These are phyloP conservation scores for Bambusicola thoracicus DNA, from an alignment of 2,113 vertebrate species.

Conservation along the genomic window DNA sequence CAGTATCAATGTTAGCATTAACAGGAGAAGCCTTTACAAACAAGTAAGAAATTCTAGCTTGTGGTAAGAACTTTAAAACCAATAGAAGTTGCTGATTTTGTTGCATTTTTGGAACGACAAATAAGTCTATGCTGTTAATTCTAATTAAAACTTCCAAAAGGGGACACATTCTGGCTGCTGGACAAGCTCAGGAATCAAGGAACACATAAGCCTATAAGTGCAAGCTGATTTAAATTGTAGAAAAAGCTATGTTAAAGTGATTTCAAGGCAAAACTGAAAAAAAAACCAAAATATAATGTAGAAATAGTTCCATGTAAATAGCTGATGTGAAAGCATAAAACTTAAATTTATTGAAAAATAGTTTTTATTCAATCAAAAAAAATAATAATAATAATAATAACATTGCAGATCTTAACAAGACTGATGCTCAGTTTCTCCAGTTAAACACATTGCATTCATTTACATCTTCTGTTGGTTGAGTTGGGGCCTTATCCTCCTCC, in stretches of 20 bases:
- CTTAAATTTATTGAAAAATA: background rate
- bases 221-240: background rate
- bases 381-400: too few species aligned
- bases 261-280: conserved; percentile 1
- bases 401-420: background rate
- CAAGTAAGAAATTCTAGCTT: conserved; percentile 26
- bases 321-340: background rate
- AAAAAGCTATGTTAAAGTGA: background rate
- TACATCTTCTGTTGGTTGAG: background rate
- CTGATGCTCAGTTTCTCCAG: background rate
- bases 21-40: conserved; percentile 22
- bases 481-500: background rate
- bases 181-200: background rate
- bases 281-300: background rate
- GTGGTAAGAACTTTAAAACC: background rate
- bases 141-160: conserved; percentile 38
- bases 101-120: conserved; percentile 61
- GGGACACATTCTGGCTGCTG: background rate
- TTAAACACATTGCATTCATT: background rate
- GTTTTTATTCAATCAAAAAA: background rate
- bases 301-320: background rate
- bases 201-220: background rate
- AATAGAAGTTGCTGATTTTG: conserved; percentile 28
- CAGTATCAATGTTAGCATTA: conserved; percentile 33
- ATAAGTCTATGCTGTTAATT: conserved; percentile 34